A percentile compares a stretch with the other conserved stretches of the same genome.
Conservation (phyloP, 2,888 invertebrate genomes). For the Nemotelus nigrinus region DNA sequence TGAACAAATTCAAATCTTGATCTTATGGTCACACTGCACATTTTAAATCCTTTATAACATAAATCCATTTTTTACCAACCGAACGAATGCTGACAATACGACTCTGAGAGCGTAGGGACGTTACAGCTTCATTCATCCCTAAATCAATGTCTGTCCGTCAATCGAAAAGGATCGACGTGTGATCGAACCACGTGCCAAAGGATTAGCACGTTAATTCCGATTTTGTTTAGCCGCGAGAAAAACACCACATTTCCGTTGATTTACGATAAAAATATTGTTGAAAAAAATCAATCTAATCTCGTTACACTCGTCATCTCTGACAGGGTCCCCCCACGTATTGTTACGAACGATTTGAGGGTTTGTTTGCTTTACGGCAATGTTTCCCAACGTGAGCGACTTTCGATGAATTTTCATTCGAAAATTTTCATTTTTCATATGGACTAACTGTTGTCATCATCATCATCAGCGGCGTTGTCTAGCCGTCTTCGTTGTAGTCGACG, state of each 20-base stretch:
- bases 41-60: too few relatives aligned
- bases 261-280: constrained; percentile 17
- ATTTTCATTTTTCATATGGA: background rate
- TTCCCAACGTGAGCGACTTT: background rate
- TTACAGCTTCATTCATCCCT: background rate
- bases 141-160: background rate
- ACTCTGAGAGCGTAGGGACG: background rate
- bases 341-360: background rate
- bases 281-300: constrained; percentile 24
- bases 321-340: background rate
- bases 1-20: background rate
- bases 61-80: too few relatives aligned
- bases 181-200: constrained; percentile 42
- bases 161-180: constrained; percentile 41
- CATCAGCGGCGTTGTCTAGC: too few relatives aligned
- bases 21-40: too few relatives aligned
- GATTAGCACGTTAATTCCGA: constrained; percentile 29
- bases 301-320: background rate
- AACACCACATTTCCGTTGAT: constrained; percentile 36
- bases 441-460: too few relatives aligned
- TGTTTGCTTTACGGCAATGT: constrained; percentile 1
- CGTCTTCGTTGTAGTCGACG: background rate
- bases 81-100: too few relatives aligned
- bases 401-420: constrained; percentile 21
- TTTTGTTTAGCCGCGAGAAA: constrained; percentile 18